Base-by-base conservation (phyloP, 2,888 invertebrate genomes). In the Leptinotarsa peninsularis region DNA sequence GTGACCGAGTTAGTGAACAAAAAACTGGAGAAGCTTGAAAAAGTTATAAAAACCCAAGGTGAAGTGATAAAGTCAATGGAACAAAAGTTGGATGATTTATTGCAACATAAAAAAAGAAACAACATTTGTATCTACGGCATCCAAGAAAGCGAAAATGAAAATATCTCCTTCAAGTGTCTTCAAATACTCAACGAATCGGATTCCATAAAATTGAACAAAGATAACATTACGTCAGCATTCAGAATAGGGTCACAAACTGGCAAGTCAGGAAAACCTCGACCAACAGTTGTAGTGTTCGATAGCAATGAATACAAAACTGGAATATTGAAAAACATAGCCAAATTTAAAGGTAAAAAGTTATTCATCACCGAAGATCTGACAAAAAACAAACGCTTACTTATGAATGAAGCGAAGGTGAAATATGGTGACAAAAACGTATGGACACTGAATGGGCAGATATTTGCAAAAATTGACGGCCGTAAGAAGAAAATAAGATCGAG, bases 1-100 rank as follows among this genome's bases (percentile, higher is more conserved):
- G 50, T 50, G 50, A 50, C 50, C 50, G 50, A 15, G 50, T 4
- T 52, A 52, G 52, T 52, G 52, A 52, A 52, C 52, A 52, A 52
- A 52, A 15, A 60, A 23, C 60, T 60, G 60, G 23, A 60, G 60
- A 23, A 60, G 18, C 60, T 60, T 21, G 60, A 60, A 23, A 60
- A 23, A 60, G 60, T 60, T 60, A 60, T 60, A 60, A 60, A 60
- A 63, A 63, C 63, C 63, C 63, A 63, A 63, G 27, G 63, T 63
- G 27, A 63, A 63, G 63, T 63, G 63, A 63, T 63, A 63, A 23
- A 23, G 63, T 63, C 63, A 63, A 63, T 63, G 63, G 63, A 63
- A 63, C 27, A 23, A 23, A 63, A 63, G 63, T 63, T 63, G 60
- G 60, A 60, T 18, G 21, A 60, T 60, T 18, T 60, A 21, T 60